Evolutionary conservation across 2,888 invertebrate species (phyloP).

Genomic region (Emmelina monodactyla): DNA sequence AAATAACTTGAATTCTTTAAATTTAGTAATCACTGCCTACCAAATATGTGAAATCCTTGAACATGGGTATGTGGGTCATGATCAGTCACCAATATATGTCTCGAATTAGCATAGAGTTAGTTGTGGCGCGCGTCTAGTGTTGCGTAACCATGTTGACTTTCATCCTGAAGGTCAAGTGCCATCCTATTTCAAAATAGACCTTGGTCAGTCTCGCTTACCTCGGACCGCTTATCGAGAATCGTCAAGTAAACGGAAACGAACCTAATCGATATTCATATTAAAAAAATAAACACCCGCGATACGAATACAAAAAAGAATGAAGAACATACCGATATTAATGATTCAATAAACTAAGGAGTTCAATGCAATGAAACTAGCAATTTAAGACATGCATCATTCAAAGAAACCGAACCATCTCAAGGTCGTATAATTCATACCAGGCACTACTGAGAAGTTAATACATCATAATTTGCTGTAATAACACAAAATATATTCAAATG

Average conservation of each 20-base stretch:
- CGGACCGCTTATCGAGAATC: conserved; percentile 38
- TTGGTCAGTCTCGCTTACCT: conserved; percentile 59
- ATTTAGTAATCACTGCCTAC: conserved; percentile 60
- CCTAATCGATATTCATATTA: conserved; percentile 34
- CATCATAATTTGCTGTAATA: conserved; percentile 61
- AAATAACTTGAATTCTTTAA: conserved; percentile 37
- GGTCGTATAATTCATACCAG: conserved; percentile 48
- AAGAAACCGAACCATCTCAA: conserved; percentile 28
- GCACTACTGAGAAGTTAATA: conserved; percentile 57
- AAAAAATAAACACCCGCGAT: too few relatives aligned
- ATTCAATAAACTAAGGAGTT: too few relatives aligned
- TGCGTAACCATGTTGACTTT: conserved; percentile 64
- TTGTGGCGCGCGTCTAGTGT: conserved; percentile 44
- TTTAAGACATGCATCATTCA: too few relatives aligned
- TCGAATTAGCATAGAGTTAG: conserved; percentile 59
- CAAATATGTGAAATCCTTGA: conserved; percentile 66
- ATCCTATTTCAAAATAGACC: conserved; percentile 65
- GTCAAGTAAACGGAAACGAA: conserved; percentile 50
- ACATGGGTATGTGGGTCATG: conserved; percentile 59
- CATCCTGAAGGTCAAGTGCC: conserved; percentile 65
- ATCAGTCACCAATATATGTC: conserved; percentile 56
- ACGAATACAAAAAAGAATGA: too few relatives aligned
- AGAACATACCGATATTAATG: too few relatives aligned
- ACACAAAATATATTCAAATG: conserved; percentile 60
- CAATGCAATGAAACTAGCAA: too few relatives aligned